A percentile compares a stretch with the other conserved stretches of the same genome.
phyloP scores from a whole-genome alignment of 2,113 vertebrate species.

The Coturnix japonica region DNA sequence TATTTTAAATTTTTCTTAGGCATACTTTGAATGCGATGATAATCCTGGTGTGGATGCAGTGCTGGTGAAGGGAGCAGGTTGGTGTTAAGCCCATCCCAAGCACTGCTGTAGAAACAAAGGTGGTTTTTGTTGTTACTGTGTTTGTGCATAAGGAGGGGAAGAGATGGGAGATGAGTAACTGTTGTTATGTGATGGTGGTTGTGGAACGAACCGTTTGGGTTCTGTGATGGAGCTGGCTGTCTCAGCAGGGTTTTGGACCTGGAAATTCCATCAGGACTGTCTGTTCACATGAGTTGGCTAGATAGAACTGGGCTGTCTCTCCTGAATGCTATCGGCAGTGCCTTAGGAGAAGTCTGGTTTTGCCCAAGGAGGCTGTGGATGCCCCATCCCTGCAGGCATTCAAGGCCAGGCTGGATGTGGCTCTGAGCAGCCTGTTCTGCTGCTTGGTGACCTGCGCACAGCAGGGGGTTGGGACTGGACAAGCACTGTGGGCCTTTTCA shows the following conservation, averaged over 20 bases:
- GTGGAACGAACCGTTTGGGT: neutral
- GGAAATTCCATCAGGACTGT: accelerated
- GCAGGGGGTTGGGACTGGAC: no score
- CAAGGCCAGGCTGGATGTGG: no score
- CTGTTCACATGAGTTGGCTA: no score
- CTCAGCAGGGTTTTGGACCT: neutral
- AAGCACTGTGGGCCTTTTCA: no score
- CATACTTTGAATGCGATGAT: neutral
- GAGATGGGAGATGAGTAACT: neutral
- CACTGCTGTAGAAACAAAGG: neutral
- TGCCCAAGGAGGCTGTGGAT: no score
- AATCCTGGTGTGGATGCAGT: neutral
- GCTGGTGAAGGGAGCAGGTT: accelerated
- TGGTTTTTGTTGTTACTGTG: neutral
- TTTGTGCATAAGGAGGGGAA: neutral
- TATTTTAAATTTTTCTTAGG: neutral
- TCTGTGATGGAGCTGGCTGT: accelerated
- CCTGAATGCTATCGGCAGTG: no score
- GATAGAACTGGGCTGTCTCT: neutral
- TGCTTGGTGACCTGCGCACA: no score
- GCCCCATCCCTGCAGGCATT: no score
- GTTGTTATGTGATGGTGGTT: no score
- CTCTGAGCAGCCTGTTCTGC: no score
- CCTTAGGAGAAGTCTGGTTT: neutral
- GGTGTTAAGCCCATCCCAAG: neutral